Conservation (phyloP, 2,113 vertebrate genomes). For the Diadophis punctatus region DNA sequence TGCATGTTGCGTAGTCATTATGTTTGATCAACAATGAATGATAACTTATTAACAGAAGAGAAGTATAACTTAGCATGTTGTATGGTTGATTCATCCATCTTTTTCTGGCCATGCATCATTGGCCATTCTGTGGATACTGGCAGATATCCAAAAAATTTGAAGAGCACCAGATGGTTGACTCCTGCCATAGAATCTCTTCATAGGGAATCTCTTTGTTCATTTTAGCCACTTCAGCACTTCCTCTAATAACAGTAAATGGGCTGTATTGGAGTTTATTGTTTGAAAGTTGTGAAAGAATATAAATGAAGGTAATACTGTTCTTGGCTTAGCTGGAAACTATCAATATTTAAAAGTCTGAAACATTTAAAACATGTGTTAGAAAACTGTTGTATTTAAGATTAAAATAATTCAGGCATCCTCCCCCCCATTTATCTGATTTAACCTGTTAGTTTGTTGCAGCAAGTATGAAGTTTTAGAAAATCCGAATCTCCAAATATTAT, state of each 20-base stretch:
- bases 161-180: background rate
- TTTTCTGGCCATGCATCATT: background rate
- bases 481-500: slow-evolving; percentile 7
- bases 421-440: slow-evolving; percentile 34
- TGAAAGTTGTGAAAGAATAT: background rate
- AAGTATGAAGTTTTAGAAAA: slow-evolving; percentile 18
- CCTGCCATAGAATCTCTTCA: background rate
- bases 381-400: slow-evolving; percentile 36
- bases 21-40: background rate
- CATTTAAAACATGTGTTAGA: slow-evolving; percentile 14
- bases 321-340: background rate
- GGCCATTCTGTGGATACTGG: background rate
- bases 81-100: background rate
- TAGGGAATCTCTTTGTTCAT: background rate
- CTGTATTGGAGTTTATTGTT: slow-evolving; percentile 1
- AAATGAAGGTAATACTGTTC: background rate
- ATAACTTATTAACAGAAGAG: background rate
- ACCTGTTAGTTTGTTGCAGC: slow-evolving; percentile 37
- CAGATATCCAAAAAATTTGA: background rate
- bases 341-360: slow-evolving; percentile 29
- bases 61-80: background rate
- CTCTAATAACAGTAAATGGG: background rate
- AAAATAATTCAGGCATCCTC: background rate
- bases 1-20: background rate
- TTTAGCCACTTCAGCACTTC: background rate